These are phyloP conservation scores for Sitta carolinensis DNA, from an alignment of 2,797 vertebrate species.

Conservation along the genomic window DNA sequence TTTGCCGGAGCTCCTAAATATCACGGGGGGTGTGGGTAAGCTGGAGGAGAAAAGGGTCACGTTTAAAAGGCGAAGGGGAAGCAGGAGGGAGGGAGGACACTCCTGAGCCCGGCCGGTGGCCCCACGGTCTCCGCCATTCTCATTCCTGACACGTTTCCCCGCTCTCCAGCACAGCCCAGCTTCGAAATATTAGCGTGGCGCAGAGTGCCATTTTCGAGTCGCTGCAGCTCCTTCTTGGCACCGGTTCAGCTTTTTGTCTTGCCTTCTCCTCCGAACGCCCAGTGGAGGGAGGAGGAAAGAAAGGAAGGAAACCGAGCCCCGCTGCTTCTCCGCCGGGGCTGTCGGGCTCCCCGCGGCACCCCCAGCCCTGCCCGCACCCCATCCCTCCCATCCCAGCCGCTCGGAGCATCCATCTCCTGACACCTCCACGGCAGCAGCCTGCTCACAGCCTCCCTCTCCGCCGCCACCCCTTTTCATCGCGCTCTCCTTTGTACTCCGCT, in stretches of 20 bases:
- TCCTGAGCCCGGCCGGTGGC: slow-evolving; percentile 14
- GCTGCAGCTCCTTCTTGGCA: slow-evolving; percentile 77
- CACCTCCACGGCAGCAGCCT: background rate
- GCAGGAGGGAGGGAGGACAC: background rate
- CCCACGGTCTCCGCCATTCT: slow-evolving; percentile 11
- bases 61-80: slow-evolving; percentile 21
- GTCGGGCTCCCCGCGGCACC: background rate
- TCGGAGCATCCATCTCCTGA: background rate
- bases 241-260: slow-evolving; percentile 81
- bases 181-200: slow-evolving; percentile 67
- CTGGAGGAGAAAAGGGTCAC: background rate
- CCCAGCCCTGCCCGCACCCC: background rate
- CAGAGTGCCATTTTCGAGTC: slow-evolving; percentile 64
- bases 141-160: slow-evolving; percentile 65
- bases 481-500: slow-evolving; percentile 12
- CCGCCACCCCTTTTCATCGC: background rate
- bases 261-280: slow-evolving; percentile 34
- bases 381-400: background rate
- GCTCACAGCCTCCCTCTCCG: background rate
- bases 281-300: background rate
- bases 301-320: background rate
- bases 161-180: slow-evolving; percentile 49
- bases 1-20: background rate
- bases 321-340: background rate
- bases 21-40: background rate